Evolutionary conservation across 2,113 vertebrate species (phyloP).

Genomic region (Tinamus guttatus): DNA sequence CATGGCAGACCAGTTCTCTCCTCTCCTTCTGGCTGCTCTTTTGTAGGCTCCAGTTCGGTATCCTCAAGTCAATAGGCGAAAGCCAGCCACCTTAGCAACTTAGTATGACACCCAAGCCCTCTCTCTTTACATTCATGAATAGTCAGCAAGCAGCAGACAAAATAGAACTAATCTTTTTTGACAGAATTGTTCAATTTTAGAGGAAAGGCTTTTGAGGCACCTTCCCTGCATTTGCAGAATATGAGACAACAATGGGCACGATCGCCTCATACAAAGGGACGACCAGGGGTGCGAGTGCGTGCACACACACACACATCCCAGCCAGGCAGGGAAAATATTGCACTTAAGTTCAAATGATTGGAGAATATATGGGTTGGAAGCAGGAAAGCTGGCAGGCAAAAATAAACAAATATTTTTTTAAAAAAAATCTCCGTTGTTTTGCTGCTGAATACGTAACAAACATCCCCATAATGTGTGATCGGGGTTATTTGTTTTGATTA

Average conservation of each 20-base stretch:
- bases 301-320: neutral
- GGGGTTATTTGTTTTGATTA: slow-evolving; percentile 49
- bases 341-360: slow-evolving; percentile 23
- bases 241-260: slow-evolving; percentile 80
- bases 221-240: slow-evolving; percentile 79
- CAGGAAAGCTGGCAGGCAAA: slow-evolving; percentile 17
- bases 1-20: slow-evolving; percentile 82
- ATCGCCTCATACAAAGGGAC: slow-evolving; percentile 72
- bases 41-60: slow-evolving; percentile 82
- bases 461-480: neutral
- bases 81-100: slow-evolving; percentile 86
- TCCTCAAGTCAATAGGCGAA: slow-evolving; percentile 86
- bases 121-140: slow-evolving; percentile 88
- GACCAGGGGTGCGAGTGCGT: slow-evolving; percentile 32
- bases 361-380: slow-evolving; percentile 64
- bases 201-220: slow-evolving; percentile 82
- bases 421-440: neutral
- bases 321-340: slow-evolving; percentile 43
- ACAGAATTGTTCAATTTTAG: slow-evolving; percentile 90
- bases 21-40: slow-evolving; percentile 85
- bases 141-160: slow-evolving; percentile 89
- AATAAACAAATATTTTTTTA: neutral
- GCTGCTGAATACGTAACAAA: neutral
- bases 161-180: slow-evolving; percentile 92
- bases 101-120: slow-evolving; percentile 87